A percentile compares a stretch with the other conserved stretches of the same genome.
phyloP scores from a whole-genome alignment of 2,113 vertebrate species.

The Coreoperca whiteheadi region DNA sequence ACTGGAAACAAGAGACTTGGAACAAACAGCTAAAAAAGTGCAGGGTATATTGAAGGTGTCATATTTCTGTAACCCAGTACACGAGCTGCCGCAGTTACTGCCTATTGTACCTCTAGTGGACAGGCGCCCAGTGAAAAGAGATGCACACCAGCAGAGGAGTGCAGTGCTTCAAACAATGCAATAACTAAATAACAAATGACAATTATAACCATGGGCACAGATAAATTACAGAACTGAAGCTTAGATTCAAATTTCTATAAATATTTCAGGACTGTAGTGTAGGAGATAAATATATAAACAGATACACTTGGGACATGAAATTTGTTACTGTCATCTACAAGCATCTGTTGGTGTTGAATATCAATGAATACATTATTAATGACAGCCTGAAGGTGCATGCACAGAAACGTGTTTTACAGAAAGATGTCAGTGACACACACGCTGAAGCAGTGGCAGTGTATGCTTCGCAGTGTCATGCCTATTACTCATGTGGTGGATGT shows the following conservation, averaged over 20 bases:
- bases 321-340: background rate
- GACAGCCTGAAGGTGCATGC: slow-evolving; percentile 7
- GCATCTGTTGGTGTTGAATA: slow-evolving; percentile 41
- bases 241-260: slow-evolving; percentile 38
- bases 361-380: slow-evolving; percentile 44
- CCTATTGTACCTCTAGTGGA: slow-evolving; percentile 59
- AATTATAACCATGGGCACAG: slow-evolving; percentile 17
- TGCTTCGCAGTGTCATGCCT: slow-evolving; percentile 1
- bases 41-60: slow-evolving; percentile 76
- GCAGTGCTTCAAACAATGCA: slow-evolving; percentile 19
- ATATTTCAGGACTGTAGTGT: slow-evolving; percentile 32
- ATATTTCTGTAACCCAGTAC: slow-evolving; percentile 81
- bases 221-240: slow-evolving; percentile 23
- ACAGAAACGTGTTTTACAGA: slow-evolving; percentile 25
- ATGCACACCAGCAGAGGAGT: slow-evolving; percentile 42
- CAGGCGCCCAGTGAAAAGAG: slow-evolving; percentile 39
- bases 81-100: slow-evolving; percentile 66
- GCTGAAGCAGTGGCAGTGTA: background rate
- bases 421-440: slow-evolving; percentile 25
- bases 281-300: background rate
- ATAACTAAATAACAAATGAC: slow-evolving; percentile 46
- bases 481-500: slow-evolving; percentile 32
- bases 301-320: background rate
- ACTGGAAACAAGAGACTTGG: slow-evolving; percentile 64
- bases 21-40: slow-evolving; percentile 61